Evolutionary conservation across 2,888 invertebrate genomes (phyloP), one percentile per base, ranked within the genome.

Genomic region (Lasius fuliginosus): DNA sequence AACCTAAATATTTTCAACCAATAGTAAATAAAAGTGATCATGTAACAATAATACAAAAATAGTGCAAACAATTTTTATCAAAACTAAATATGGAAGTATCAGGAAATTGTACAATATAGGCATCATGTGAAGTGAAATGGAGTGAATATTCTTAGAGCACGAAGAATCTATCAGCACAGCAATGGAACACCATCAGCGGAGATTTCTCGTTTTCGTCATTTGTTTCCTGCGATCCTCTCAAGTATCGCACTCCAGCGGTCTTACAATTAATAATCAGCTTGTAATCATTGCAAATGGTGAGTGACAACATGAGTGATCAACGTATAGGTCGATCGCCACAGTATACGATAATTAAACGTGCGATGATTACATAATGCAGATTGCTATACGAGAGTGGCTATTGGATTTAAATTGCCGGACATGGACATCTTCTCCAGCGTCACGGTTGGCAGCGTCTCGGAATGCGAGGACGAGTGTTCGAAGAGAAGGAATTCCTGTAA

Each of bases 361-460:
- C 27, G 36, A 79, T n/a, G 33, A 82, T 64, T 71, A 56, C 69
- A 68, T 46, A 11, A 42, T 18, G 77, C 90, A 96, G 96, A 96
- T 94, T 96, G 96, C 92, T 96, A 95, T 91, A 95, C 95, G 89
- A 94, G 96, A 91, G 91, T 96, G 87, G 95, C 96, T 15, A 95
- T 96, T 81, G 96, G 96, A 60, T 95, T 95, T 85, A 94, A 95
- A 87, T 90, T 96, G 9, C 92, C 94, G 56, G 88, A 95, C 11
- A 92, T 92, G 64, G 95, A 95, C 86, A 92, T 95, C 49, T 95
- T 94, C 71, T 93, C 94, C 87, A 94, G 92, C 79, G 91, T 94
- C 60, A 90, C 93, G 73, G 94, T 94, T 23, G 93, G 93, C 23
- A 95, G 95, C 64, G 94, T 95, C 67, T 90, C 93, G 12, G 95